phyloP scores from a whole-genome alignment of 2,113 vertebrate species.

The Lipophrys pholis region DNA sequence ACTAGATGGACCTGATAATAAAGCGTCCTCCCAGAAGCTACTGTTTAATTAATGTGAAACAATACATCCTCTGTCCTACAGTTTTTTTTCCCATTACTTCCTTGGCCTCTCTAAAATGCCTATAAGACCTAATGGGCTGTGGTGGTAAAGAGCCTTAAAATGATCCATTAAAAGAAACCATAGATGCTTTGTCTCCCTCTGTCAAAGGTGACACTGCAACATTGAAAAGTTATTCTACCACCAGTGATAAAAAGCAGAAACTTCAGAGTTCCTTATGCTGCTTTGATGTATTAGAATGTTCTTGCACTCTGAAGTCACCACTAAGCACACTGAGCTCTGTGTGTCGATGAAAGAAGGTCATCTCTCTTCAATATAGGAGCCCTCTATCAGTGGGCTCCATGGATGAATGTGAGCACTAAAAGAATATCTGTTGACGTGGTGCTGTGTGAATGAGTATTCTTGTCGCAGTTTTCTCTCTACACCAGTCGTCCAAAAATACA shows the following conservation, averaged over 20 bases:
- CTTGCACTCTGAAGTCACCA: not conserved
- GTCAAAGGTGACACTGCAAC: not conserved
- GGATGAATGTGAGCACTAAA: conserved; percentile 21
- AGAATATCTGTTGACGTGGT: conserved; percentile 36
- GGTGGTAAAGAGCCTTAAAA: conserved; percentile 19
- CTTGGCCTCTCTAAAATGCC: conserved; percentile 17
- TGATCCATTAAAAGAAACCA: conserved; percentile 19
- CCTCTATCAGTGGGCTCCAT: not conserved
- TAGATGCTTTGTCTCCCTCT: conserved; percentile 12
- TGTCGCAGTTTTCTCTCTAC: conserved; percentile 23
- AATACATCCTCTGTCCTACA: not conserved
- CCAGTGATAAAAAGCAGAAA: not conserved
- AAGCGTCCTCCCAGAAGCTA: not conserved
- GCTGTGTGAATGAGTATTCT: conserved; percentile 9
- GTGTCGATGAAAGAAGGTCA: not conserved
- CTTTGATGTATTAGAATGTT: not conserved
- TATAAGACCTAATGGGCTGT: conserved; percentile 26
- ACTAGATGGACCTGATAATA: not conserved
- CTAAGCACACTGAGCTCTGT: not conserved
- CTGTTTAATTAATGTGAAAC: conserved; percentile 37
- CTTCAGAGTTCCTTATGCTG: not conserved
- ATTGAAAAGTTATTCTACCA: not conserved
- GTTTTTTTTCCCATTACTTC: conserved; percentile 17
- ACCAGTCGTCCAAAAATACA: conserved; percentile 19
- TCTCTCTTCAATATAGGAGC: conserved; percentile 10